Base-by-base conservation (phyloP, 2,797 vertebrate species). In the Anniella stebbinsi region DNA sequence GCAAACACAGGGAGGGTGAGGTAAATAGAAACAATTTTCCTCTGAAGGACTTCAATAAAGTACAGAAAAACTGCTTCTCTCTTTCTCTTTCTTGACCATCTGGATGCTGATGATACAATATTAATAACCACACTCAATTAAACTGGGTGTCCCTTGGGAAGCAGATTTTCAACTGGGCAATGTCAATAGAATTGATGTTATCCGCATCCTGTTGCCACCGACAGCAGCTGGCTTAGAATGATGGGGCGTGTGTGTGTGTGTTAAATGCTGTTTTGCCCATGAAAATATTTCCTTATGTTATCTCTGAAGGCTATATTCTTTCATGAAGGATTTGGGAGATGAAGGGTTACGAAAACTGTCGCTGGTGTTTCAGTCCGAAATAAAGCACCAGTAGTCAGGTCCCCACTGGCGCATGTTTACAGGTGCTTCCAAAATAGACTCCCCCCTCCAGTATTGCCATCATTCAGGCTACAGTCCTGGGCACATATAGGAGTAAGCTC, bases 91-190 rank as follows among this genome's bases (percentile, higher is more conserved):
- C 78, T 90, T 80, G 80, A 30, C 96, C 96, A 96, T 96, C 95
- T 96, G 96, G 94, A 95, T 93, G 92, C 94, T 84, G 93, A 94
- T 92, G 95, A 95, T 96, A 90, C 93, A 96, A 95, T 95, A 96
- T 95, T 96, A 96, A 96, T 96, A 95, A 95, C 72, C 90, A 88
- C 89, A 94, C 95, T 2, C 94, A 93, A 75, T 94, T 93, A 92
- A 95, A 93, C 92, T 18, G 80, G 91, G 92, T 76, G 48, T 95
- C 95, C 94, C 93, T 90, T 30, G 17, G 94, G 96, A 93, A 93
- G 90, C 90, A 91, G 89, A 88, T 82, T 94, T 96, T 95, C 95
- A 93, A 87, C 88, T 93, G 94, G 95, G 92, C 95, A 94, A 83
- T 92, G 92, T 89, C 94, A 91, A 90, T 88, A 2, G 80, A 51